Evolutionary conservation across 1,140 invertebrate genomes (phyloP), one percentile per base, ranked within the genome.

Genomic region (Heliconius eleuchia): DNA sequence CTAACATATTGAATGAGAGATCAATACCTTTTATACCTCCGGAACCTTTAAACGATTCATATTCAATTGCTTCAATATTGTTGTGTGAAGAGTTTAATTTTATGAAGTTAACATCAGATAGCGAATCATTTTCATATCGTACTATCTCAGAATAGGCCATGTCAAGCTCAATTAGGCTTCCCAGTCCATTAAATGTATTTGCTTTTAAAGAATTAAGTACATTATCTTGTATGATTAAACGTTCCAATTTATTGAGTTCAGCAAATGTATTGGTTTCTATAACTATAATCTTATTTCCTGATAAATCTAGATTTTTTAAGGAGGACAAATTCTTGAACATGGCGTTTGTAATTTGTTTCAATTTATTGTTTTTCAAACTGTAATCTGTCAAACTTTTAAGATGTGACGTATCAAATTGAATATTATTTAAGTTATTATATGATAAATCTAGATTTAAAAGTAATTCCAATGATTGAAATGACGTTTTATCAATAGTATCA

Each of bases 1-100:
- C 34, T 71, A 81, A 74, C 60, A 74, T 42, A 18, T 81, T 81
- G 55, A 77, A 46, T 52, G 80, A 81, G 5, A 81, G 11, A 74
- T 81, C 76, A 27, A 81, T 50, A 46, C 70, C 55, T 70, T 74
- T 52, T 42, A 81, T 52, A 55, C 39, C 34, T 16, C 46, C 74
- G 9, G 72, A 70, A 70, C 50, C 23, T 57, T 77, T 71, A 57
- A 77, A 81, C 6, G 72, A 50, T 18, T 74, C 60, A 57, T 77
- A 78, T 73, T 81, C 80, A 55, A 81, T 77, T n/a, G 27, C 70
- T 74, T 74, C 46, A 57, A 81, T n/a, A n/a, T 70, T 42, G 11
- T 60, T 74, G 55, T 71, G 39, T 30, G 80, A 81, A 18, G 46
- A 37, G 70, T 81, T 81, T 27, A 81, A 46, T 42, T 18, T 71